phyloP scores from a whole-genome alignment of 2,113 vertebrate species.

The Phaethornis superciliosus region DNA sequence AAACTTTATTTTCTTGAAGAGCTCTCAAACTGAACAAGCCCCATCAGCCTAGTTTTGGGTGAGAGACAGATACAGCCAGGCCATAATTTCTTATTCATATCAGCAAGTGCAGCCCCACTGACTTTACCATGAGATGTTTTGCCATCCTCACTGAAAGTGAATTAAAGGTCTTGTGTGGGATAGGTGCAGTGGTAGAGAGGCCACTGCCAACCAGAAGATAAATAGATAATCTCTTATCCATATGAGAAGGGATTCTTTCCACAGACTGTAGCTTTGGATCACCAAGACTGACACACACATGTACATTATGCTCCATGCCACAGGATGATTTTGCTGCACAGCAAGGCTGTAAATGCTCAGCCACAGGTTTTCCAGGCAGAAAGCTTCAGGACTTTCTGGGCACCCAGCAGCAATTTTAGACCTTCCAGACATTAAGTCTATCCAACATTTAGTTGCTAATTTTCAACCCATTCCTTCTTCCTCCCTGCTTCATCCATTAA shows the following conservation, averaged over 20 bases:
- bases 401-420: not conserved
- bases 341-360: not conserved
- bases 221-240: not conserved
- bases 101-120: not conserved
- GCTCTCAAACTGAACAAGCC: not conserved
- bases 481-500: not conserved
- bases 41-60: not conserved
- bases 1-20: not conserved
- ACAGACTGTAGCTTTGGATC: not conserved
- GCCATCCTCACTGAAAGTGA: not conserved
- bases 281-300: not conserved
- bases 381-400: not conserved
- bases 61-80: not conserved
- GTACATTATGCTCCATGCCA: not conserved
- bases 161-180: not conserved
- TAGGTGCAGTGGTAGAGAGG: not conserved
- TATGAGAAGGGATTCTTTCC: not conserved
- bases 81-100: not conserved
- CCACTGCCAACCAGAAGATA: not conserved
- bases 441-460: not conserved
- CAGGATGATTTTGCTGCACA: not conserved
- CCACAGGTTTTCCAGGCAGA: not conserved
- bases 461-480: not conserved
- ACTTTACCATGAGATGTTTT: not conserved
- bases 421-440: not conserved